These are phyloP conservation scores for Podarcis raffonei DNA, from an alignment of 2,113 vertebrate genomes.

Conservation along the genomic window DNA sequence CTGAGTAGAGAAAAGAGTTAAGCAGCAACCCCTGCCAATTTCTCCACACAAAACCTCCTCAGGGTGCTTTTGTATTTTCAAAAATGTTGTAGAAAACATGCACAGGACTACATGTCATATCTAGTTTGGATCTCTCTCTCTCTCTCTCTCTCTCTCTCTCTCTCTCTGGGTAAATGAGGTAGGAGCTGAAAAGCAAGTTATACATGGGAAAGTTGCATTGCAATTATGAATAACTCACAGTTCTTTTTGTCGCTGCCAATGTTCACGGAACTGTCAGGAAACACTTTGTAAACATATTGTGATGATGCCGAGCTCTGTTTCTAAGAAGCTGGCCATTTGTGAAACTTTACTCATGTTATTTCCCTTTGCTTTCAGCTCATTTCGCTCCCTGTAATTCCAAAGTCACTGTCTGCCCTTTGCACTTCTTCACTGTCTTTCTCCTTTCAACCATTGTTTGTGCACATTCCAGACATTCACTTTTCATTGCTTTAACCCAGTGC, in stretches of 20 bases:
- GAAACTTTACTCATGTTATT: not conserved
- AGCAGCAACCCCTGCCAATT: not conserved
- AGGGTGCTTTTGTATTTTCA: not conserved
- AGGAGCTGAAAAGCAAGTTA: not conserved
- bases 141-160: not conserved
- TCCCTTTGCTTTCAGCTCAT: not conserved
- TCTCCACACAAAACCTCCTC: not conserved
- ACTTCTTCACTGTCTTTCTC: slow-evolving; percentile 26
- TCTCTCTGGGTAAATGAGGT: too few species aligned
- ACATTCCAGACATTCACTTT: slow-evolving; percentile 47
- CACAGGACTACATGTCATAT: not conserved
- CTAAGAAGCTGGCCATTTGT: not conserved
- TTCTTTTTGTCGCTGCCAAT: not conserved
- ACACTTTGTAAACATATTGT: not conserved
- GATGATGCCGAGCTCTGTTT: not conserved
- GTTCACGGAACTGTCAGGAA: not conserved
- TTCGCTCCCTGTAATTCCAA: not conserved
- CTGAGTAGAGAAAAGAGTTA: not conserved
- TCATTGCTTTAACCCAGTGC: slow-evolving; percentile 51
- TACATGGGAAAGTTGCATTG: not conserved
- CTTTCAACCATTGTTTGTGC: slow-evolving; percentile 36
- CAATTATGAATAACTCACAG: not conserved
- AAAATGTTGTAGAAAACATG: not conserved
- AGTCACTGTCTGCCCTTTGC: slow-evolving; percentile 12
- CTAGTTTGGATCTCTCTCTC: not conserved